Conservation (phyloP, 2,113 vertebrate genomes). For the Oreotrochilus melanogaster region DNA sequence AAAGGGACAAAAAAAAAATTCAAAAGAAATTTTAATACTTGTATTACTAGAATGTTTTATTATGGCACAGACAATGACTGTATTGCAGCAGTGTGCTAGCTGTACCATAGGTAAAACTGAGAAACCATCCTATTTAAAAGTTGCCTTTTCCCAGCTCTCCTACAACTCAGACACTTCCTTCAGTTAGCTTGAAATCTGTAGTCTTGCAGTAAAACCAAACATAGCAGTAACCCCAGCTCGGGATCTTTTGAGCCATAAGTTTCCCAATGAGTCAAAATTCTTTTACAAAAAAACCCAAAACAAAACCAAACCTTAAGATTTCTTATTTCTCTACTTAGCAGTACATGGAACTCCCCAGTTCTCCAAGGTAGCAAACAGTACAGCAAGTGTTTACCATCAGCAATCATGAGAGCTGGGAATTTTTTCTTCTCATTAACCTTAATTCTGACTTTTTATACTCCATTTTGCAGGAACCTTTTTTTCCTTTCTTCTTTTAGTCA, state of each 20-base stretch:
- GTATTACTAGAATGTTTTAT: not conserved
- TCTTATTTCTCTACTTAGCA: not conserved
- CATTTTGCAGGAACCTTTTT: not conserved
- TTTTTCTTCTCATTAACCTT: not conserved
- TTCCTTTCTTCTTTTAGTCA: not conserved
- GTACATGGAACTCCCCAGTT: not conserved
- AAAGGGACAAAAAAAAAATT: not conserved
- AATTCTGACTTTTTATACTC: not conserved
- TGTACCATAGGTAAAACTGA: not conserved
- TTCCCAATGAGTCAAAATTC: not conserved
- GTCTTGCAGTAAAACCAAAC: not conserved
- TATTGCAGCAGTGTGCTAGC: not conserved
- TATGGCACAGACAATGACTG: not conserved
- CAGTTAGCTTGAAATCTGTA: not conserved
- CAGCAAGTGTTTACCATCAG: not conserved
- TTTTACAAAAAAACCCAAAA: not conserved
- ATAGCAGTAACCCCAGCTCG: not conserved
- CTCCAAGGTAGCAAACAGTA: not conserved
- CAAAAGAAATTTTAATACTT: not conserved
- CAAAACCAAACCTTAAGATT: not conserved
- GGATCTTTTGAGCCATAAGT: not conserved
- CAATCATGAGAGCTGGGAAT: not conserved
- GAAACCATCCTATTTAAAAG: not conserved
- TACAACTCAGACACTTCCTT: not conserved
- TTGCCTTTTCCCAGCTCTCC: not conserved